Percentiles rank a stretch among this genome's conserved stretches.
Evolutionary conservation across 2,888 invertebrate genomes (phyloP).

Genomic region (Caenorhabditis sinica): DNA sequence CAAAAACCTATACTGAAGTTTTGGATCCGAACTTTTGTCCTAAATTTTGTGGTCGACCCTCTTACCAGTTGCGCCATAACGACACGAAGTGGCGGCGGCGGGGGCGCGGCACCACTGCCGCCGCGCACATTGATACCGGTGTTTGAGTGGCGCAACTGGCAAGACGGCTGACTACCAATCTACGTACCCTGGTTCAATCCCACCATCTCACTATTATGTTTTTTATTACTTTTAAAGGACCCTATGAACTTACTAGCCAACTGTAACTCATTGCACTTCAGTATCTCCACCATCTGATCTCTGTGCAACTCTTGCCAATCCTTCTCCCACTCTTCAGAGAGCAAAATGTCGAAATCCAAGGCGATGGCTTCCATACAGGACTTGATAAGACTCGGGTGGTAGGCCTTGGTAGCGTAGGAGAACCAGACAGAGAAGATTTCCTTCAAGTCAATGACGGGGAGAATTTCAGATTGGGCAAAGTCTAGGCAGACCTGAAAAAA

Average conservation of each 20-base stretch:
- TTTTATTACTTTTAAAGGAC: no score
- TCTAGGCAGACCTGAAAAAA: constrained; percentile 84
- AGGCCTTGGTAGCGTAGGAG: constrained; percentile 84
- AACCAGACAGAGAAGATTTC: constrained; percentile 85
- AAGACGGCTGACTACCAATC: no score
- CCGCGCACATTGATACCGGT: no score
- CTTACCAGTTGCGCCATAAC: no score
- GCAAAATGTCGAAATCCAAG: constrained; percentile 73
- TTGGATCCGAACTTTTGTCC: no score
- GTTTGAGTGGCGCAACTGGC: no score
- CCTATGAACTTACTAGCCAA: constrained; percentile 78
- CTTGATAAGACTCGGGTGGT: constrained; percentile 80
- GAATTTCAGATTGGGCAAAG: constrained; percentile 84
- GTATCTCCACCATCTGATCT: constrained; percentile 84
- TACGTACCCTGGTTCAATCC: no score
- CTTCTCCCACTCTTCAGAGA: constrained; percentile 84
- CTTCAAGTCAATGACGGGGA: constrained; percentile 84
- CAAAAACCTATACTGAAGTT: no score
- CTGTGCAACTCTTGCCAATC: constrained; percentile 84
- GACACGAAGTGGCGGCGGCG: no score
- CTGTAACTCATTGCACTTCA: constrained; percentile 84
- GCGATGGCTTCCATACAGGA: constrained; percentile 80
- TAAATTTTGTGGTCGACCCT: no score
- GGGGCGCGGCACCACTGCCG: no score
- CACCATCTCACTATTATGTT: no score